phyloP scores from a whole-genome alignment of 1,140 invertebrate genomes.

The Tenebrio molitor region DNA sequence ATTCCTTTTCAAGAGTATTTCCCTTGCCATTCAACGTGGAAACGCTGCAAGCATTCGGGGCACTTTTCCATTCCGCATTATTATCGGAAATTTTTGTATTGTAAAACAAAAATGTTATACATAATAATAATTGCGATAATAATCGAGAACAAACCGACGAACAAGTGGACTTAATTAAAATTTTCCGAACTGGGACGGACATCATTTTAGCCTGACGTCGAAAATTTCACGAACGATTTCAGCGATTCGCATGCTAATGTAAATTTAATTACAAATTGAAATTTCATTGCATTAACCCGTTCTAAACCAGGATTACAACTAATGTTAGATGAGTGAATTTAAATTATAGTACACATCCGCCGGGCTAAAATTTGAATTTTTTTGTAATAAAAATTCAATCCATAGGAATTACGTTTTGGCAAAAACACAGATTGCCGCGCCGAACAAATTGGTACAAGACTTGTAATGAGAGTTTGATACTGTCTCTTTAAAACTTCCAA shows the following conservation, averaged over 20 bases:
- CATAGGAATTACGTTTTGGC: conserved; percentile 1
- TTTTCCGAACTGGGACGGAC: background rate
- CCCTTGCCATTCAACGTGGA: too few species aligned
- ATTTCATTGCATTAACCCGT: conserved; percentile 47
- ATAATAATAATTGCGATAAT: too few species aligned
- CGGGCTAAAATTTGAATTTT: conserved; percentile 16
- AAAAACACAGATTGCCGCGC: background rate
- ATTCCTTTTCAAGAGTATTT: too few species aligned
- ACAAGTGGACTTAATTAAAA: too few species aligned
- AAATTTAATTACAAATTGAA: conserved; percentile 52
- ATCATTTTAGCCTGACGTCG: background rate
- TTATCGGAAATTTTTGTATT: too few species aligned
- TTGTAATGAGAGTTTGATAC: conserved; percentile 17
- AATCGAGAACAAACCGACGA: too few species aligned
- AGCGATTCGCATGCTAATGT: conserved; percentile 41
- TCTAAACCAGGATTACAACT: conserved; percentile 41
- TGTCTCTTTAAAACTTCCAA: conserved; percentile 12
- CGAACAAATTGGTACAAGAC: background rate
- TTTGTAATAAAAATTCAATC: conserved; percentile 37
- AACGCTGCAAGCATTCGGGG: too few species aligned
- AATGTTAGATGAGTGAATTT: conserved; percentile 43
- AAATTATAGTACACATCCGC: conserved; percentile 10
- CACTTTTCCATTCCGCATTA: too few species aligned
- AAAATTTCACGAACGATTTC: background rate
- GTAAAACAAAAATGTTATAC: too few species aligned